Percentiles rank a stretch among this genome's conserved stretches.
phyloP scores from a whole-genome alignment of 1,140 invertebrate species.

The Hirudo medicinalis region DNA sequence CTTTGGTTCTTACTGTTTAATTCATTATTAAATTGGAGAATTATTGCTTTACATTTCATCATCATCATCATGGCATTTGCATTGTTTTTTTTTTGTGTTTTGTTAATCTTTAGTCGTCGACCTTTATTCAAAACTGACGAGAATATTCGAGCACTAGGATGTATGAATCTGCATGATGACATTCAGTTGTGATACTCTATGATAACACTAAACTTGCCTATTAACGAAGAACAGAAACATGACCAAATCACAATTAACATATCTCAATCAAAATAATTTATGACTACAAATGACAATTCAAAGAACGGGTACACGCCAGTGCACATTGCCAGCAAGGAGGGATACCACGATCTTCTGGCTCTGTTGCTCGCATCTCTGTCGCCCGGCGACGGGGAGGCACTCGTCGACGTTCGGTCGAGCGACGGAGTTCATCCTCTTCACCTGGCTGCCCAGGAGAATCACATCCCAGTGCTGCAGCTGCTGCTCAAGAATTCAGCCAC shows the following conservation, averaged over 20 bases:
- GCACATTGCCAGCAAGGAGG: conserved; percentile 94
- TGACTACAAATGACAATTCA: conserved; percentile 22
- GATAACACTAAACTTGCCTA: too few relatives aligned
- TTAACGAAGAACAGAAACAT: too few relatives aligned
- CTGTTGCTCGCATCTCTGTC: conserved; percentile 78
- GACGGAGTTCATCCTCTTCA: conserved; percentile 79
- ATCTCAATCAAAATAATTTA: neutral
- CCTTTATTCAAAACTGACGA: neutral
- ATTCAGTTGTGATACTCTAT: too few relatives aligned
- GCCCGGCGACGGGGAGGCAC: conserved; percentile 46
- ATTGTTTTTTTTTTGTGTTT: neutral
- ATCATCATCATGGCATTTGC: neutral
- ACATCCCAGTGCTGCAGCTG: conserved; percentile 77
- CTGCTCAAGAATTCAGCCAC: conserved; percentile 58
- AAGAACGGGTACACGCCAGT: conserved; percentile 84
- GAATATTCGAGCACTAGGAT: too few relatives aligned
- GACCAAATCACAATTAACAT: too few relatives aligned
- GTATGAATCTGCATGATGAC: too few relatives aligned
- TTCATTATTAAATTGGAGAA: neutral
- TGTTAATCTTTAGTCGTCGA: neutral
- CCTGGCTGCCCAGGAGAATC: conserved; percentile 83
- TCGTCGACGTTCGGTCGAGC: conserved; percentile 14
- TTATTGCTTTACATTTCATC: neutral
- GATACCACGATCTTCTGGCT: conserved; percentile 92
- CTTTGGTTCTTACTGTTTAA: conserved; percentile 57